A percentile compares a stretch with the other conserved stretches of the same genome.
These are phyloP conservation scores for Nysson spinosus DNA, from an alignment of 2,888 invertebrate genomes.

Conservation along the genomic window DNA sequence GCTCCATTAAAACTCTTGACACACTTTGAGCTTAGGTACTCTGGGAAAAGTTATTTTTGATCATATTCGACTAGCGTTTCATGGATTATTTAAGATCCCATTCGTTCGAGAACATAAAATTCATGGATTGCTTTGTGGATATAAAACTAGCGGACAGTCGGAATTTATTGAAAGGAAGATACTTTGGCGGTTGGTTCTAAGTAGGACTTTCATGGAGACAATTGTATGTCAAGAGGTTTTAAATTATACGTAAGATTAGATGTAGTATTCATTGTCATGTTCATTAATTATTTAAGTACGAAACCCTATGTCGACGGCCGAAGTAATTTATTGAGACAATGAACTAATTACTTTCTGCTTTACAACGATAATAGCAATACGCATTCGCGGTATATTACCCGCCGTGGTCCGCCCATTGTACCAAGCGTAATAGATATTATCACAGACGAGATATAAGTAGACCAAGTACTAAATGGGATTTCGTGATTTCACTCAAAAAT, in stretches of 20 bases:
- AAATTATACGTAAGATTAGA: too few relatives aligned
- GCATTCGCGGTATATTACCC: conserved; percentile 57
- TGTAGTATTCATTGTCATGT: conserved; percentile 40
- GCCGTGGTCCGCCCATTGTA: conserved; percentile 52
- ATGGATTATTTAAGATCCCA: conserved; percentile 15
- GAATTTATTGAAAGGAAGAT: neutral
- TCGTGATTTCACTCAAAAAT: too few relatives aligned
- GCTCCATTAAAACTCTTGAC: conserved; percentile 43
- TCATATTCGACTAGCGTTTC: conserved; percentile 3
- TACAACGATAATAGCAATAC: conserved; percentile 54
- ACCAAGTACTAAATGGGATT: too few relatives aligned
- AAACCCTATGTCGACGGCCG: conserved; percentile 46
- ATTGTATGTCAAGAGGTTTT: conserved; percentile 1
- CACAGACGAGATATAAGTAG: conserved; percentile 55
- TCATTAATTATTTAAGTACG: conserved; percentile 56
- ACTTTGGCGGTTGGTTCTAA: neutral
- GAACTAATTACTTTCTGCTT: conserved; percentile 59
- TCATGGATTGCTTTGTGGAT: neutral
- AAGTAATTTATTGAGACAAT: conserved; percentile 59
- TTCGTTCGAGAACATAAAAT: neutral
- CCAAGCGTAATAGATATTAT: conserved; percentile 57
- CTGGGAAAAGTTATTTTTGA: conserved; percentile 12
- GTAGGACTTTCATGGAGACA: too few relatives aligned
- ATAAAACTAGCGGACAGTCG: neutral
- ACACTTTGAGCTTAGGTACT: neutral